Conservation (phyloP, 2,113 vertebrate species). For the Pseudorectes ferrugineus region DNA sequence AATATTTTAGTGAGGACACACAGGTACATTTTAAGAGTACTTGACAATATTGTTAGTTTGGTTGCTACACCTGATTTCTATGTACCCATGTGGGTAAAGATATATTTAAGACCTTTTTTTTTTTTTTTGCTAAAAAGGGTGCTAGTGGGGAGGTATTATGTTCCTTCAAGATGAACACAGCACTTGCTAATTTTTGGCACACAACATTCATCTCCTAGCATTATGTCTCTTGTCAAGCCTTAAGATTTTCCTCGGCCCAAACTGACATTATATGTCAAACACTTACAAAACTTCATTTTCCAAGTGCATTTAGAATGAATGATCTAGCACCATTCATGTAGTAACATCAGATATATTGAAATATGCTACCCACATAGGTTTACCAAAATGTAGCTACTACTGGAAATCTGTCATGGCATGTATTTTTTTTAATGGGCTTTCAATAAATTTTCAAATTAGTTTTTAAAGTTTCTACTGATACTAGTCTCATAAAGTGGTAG, state of each 20-base stretch:
- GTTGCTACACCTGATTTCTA: neutral
- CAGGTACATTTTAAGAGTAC: neutral
- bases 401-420: neutral
- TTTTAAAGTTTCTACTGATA: neutral
- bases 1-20: neutral
- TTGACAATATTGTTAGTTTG: neutral
- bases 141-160: neutral
- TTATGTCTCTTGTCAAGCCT: constrained; percentile 33
- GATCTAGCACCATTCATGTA: neutral
- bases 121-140: neutral
- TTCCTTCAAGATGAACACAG: constrained; percentile 1
- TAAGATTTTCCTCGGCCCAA: constrained; percentile 3
- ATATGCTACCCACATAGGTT: neutral
- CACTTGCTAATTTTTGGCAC: constrained; percentile 34
- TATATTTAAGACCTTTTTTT: neutral
- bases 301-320: constrained; percentile 18
- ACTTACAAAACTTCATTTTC: constrained; percentile 12
- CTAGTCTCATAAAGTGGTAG: neutral
- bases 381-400: neutral
- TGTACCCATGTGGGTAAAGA: neutral
- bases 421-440: neutral
- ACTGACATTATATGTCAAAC: constrained; percentile 30
- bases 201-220: neutral
- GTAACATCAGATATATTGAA: neutral
- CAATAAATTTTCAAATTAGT: neutral